phyloP scores from a whole-genome alignment of 2,888 invertebrate species.

The Piscicola geometra region DNA sequence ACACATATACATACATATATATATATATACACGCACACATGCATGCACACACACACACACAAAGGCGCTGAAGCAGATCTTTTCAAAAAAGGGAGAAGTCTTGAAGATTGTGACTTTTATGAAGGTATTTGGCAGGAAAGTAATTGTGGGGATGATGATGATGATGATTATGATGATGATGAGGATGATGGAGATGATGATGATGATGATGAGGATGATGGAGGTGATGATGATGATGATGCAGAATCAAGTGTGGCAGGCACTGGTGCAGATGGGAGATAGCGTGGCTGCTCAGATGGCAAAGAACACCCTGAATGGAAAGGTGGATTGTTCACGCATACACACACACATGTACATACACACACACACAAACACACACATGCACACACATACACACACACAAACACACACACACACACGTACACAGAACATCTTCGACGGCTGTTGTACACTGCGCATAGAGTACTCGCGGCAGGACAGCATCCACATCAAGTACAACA shows the following conservation, averaged over 20 bases:
- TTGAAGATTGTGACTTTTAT: constrained; percentile 25
- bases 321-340: background rate
- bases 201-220: too few relatives aligned
- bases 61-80: constrained; percentile 23
- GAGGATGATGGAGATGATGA: too few relatives aligned
- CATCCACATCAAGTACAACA: constrained; percentile 97
- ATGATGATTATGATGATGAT: too few relatives aligned
- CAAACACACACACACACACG: background rate
- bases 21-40: too few relatives aligned
- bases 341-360: background rate
- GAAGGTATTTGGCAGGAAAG: too few relatives aligned
- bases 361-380: background rate
- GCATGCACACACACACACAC: background rate
- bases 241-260: constrained; percentile 19
- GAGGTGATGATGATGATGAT: too few relatives aligned
- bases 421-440: constrained; percentile 95
- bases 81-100: constrained; percentile 28
- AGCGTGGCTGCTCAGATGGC: constrained; percentile 23
- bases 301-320: constrained; percentile 7
- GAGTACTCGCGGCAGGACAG: constrained; percentile 97
- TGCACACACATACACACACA: background rate
- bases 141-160: too few relatives aligned
- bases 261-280: constrained; percentile 25
- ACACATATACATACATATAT: too few relatives aligned
- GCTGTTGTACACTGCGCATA: constrained; percentile 96